Evolutionary conservation across 2,888 invertebrate genomes (phyloP).

Genomic region (Plutella xylostella): DNA sequence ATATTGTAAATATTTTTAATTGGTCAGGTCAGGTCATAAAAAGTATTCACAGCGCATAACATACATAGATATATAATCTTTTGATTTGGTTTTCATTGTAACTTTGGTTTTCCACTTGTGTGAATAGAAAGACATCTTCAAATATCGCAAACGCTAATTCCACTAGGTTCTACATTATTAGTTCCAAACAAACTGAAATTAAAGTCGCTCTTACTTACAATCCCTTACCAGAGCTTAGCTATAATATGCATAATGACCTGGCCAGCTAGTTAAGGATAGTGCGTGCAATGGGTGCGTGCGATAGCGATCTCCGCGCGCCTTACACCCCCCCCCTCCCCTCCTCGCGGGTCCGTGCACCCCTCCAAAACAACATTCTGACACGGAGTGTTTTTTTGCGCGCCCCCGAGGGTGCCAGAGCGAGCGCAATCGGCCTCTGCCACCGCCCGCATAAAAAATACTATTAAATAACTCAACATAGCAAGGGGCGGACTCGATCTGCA

Average conservation of each 20-base stretch:
- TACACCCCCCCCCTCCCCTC: slow-evolving; percentile 22
- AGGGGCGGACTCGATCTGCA: slow-evolving; percentile 59
- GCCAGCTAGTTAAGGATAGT: slow-evolving; percentile 59
- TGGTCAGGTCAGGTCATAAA: no score
- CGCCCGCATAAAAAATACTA: slow-evolving; percentile 57
- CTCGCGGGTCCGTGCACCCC: slow-evolving; percentile 32
- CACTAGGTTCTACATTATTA: no score
- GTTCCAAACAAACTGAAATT: no score
- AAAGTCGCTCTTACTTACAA: no score
- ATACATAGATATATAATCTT: no score
- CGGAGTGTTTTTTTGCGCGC: slow-evolving; percentile 67
- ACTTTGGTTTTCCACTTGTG: no score
- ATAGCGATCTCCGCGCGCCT: slow-evolving; percentile 61
- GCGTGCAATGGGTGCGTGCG: slow-evolving; percentile 68
- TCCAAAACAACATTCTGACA: slow-evolving; percentile 60
- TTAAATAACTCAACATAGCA: slow-evolving; percentile 51
- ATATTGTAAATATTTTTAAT: not conserved
- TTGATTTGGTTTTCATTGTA: no score
- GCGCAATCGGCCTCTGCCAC: slow-evolving; percentile 56
- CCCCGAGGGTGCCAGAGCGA: slow-evolving; percentile 58
- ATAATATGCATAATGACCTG: slow-evolving; percentile 53
- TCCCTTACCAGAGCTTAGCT: not conserved
- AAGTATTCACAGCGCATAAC: no score
- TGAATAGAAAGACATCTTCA: no score
- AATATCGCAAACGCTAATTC: no score